Evolutionary conservation across 2,888 invertebrate species (phyloP), one percentile per base, ranked within the genome.

Genomic region (Aphrophora alni): DNA sequence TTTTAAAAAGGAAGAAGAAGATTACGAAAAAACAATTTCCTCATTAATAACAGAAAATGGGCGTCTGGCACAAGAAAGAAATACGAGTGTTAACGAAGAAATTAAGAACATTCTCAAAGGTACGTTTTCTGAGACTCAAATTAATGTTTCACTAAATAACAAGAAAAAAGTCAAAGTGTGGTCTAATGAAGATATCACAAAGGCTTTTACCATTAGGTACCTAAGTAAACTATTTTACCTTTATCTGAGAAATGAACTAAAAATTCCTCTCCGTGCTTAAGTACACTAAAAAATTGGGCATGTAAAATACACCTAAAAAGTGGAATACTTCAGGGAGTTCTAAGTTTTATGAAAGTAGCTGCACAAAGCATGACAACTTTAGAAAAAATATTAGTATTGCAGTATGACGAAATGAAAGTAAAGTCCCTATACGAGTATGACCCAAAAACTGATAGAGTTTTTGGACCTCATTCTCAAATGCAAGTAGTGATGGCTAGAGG

Each of bases 261-360:
- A 33, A 33, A 33, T 68, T 24, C 68, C 24, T 24, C 24, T 21
- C 68, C 74, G 24, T 38, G 74, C 38, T 38, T 74, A 12, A 74
- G 33, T 17, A 74, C 74, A 21, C 21, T 74, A 5, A 74, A 74
- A 74, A 38, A 68, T 5, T 68, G 68, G 68, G 4, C 68, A 7
- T 68, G 21, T 12, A 68, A 68, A 68, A 68, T 68, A 7, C 68
- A 68, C 24, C 24, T 68, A 25, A 24, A n/a, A 28, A 28, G 25
- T 28, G 21, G 17, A 28, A 71, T 21, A 25, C 68, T 68, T 68
- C 4, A 68, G 5, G 68, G 68, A 68, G 68, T 68, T 68, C 68
- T 68, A 24, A 68, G 68, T 68, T 10, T 68, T 68, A 68, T 68
- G 68, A 68, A 68, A 68, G 68, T 68, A 68, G 68, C 68, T 68